A percentile compares a stretch with the other conserved stretches of the same genome.
These are phyloP conservation scores for Celastrina argiolus DNA, from an alignment of 2,888 invertebrate genomes.

Conservation along the genomic window DNA sequence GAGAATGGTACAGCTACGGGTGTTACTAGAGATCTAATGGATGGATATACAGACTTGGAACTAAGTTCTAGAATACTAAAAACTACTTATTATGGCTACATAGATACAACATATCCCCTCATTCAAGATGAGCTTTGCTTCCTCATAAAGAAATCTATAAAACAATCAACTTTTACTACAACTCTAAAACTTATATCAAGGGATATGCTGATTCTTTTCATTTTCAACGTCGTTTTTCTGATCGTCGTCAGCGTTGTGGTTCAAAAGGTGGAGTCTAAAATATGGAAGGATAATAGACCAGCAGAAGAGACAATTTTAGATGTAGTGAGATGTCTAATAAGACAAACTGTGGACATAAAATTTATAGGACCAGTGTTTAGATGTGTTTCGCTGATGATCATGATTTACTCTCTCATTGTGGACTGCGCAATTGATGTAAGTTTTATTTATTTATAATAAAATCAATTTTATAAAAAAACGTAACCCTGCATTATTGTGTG, in stretches of 20 bases:
- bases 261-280: slow-evolving; percentile 48
- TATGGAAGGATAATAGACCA: slow-evolving; percentile 44
- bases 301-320: slow-evolving; percentile 49
- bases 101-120: slow-evolving; percentile 73
- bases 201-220: slow-evolving; percentile 49
- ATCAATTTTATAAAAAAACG: too few relatives aligned
- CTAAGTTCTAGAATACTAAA: slow-evolving; percentile 74
- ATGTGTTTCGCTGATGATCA: slow-evolving; percentile 49
- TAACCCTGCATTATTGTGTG: too few relatives aligned
- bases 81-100: slow-evolving; percentile 64
- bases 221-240: slow-evolving; percentile 46
- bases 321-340: slow-evolving; percentile 60
- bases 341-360: slow-evolving; percentile 61
- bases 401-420: slow-evolving; percentile 63
- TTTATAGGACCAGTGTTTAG: slow-evolving; percentile 59
- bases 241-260: slow-evolving; percentile 46
- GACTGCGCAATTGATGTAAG: slow-evolving; percentile 69
- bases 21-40: slow-evolving; percentile 61
- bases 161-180: slow-evolving; percentile 69
- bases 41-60: slow-evolving; percentile 75
- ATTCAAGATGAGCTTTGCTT: slow-evolving; percentile 77
- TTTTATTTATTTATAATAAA: slow-evolving; percentile 30
- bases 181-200: slow-evolving; percentile 54
- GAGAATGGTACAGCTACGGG: slow-evolving; percentile 67
- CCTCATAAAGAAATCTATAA: slow-evolving; percentile 67